A percentile compares a stretch with the other conserved stretches of the same genome.
Evolutionary conservation across 1,140 invertebrate genomes (phyloP).

Genomic region (Charaxes varanes): DNA sequence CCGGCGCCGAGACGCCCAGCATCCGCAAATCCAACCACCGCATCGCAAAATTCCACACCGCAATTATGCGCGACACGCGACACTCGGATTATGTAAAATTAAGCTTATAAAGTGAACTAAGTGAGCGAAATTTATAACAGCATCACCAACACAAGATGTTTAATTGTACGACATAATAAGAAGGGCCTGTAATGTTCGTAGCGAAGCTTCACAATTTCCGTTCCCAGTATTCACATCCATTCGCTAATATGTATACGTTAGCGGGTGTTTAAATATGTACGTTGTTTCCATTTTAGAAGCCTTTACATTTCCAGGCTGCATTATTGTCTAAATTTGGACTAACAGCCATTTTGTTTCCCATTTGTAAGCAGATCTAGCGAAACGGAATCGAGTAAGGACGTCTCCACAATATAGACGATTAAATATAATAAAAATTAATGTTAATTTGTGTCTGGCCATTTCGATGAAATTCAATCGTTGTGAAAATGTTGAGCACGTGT

Average conservation of each 20-base stretch:
- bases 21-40: conserved; percentile 41
- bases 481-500: too few relatives aligned
- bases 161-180: neutral
- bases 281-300: neutral
- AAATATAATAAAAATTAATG: too few relatives aligned
- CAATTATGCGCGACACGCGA: conserved; percentile 54
- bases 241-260: neutral
- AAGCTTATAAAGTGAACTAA: conserved; percentile 51
- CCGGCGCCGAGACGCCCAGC: conserved; percentile 18
- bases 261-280: neutral
- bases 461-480: too few relatives aligned
- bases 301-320: neutral
- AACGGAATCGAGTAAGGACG: too few relatives aligned
- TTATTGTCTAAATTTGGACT: conserved; percentile 1
- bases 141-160: conserved; percentile 10
- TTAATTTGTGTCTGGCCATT: too few relatives aligned
- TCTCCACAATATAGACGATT: too few relatives aligned
- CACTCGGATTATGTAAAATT: conserved; percentile 62
- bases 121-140: conserved; percentile 44
- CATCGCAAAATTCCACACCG: conserved; percentile 49
- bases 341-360: conserved; percentile 1
- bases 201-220: too few relatives aligned
- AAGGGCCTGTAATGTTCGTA: too few relatives aligned
- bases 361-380: neutral
- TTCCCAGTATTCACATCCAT: neutral